phyloP scores from a whole-genome alignment of 92 coral and sea anemone species.

The Desmophyllum pertusum region DNA sequence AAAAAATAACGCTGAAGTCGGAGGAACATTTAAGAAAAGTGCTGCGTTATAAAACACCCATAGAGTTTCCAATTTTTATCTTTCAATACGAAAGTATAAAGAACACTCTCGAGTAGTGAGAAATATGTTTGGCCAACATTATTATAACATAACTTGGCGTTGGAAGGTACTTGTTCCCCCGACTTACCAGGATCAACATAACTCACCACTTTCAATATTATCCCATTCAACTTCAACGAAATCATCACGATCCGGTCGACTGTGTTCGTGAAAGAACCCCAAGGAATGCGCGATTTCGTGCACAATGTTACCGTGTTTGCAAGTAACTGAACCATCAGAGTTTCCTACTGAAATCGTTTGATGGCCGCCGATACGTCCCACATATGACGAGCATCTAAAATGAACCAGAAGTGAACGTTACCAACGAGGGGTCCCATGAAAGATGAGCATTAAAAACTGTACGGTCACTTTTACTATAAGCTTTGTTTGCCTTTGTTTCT shows the following conservation, averaged over 20 bases:
- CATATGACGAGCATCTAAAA: constrained; percentile 91
- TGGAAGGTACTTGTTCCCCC: not conserved
- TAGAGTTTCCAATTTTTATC: too few species aligned
- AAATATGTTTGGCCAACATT: too few species aligned
- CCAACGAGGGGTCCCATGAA: not conserved
- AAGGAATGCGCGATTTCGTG: constrained; percentile 94
- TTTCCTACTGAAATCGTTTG: constrained; percentile 92
- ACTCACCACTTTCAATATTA: constrained; percentile 76
- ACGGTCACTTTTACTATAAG: not conserved
- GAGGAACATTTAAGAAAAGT: too few species aligned
- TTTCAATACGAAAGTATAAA: too few species aligned
- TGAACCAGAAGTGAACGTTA: not conserved
- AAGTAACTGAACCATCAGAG: constrained; percentile 43
- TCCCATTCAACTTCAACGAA: constrained; percentile 73
- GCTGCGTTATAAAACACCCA: too few species aligned
- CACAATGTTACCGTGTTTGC: constrained; percentile 92
- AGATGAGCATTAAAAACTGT: not conserved
- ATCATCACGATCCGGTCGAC: constrained; percentile 91
- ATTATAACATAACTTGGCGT: too few species aligned
- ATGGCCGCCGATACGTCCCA: constrained; percentile 84
- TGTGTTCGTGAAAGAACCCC: constrained; percentile 97
- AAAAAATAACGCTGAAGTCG: too few species aligned
- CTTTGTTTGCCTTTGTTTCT: not conserved
- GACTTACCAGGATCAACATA: too few species aligned
- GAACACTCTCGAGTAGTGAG: too few species aligned